These are phyloP conservation scores for Drosophila kuntzei DNA, from an alignment of 2,888 invertebrate species.

Conservation along the genomic window DNA sequence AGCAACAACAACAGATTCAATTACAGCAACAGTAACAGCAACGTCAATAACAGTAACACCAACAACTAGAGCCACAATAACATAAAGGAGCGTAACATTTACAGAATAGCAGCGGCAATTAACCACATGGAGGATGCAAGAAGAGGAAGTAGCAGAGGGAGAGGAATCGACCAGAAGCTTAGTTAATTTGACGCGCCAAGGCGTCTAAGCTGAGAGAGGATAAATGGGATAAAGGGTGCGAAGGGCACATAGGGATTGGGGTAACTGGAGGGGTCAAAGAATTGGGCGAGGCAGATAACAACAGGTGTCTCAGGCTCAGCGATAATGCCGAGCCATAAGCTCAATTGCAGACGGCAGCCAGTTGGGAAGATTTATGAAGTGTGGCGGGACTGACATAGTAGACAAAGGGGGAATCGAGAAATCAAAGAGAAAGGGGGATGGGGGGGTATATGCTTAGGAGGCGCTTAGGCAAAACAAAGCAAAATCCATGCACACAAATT, in stretches of 20 bases:
- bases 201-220: slow-evolving; percentile 27
- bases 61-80: not conserved
- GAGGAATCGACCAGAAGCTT: slow-evolving; percentile 37
- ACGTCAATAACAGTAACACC: not conserved
- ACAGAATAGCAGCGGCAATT: slow-evolving; percentile 4
- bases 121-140: too few species aligned
- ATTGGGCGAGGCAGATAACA: slow-evolving; percentile 33
- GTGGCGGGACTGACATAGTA: slow-evolving; percentile 11
- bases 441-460: slow-evolving; percentile 22
- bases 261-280: not conserved
- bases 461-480: slow-evolving; percentile 48
- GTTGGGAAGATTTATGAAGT: slow-evolving; percentile 50
- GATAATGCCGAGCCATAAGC: slow-evolving; percentile 53
- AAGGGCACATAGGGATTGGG: not conserved
- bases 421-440: not conserved
- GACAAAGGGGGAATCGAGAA: not conserved
- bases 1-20: not conserved
- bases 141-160: not conserved
- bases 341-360: slow-evolving; percentile 60
- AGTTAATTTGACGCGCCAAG: slow-evolving; percentile 52
- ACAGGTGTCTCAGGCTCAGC: slow-evolving; percentile 58
- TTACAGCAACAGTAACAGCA: not conserved
- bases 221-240: slow-evolving; percentile 9
- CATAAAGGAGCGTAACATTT: slow-evolving; percentile 1
- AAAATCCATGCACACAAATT: slow-evolving; percentile 50